A percentile compares a stretch with the other conserved stretches of the same genome.
Evolutionary conservation across 2,113 vertebrate species (phyloP).

Genomic region (Rhynchopsitta pachyrhyncha): DNA sequence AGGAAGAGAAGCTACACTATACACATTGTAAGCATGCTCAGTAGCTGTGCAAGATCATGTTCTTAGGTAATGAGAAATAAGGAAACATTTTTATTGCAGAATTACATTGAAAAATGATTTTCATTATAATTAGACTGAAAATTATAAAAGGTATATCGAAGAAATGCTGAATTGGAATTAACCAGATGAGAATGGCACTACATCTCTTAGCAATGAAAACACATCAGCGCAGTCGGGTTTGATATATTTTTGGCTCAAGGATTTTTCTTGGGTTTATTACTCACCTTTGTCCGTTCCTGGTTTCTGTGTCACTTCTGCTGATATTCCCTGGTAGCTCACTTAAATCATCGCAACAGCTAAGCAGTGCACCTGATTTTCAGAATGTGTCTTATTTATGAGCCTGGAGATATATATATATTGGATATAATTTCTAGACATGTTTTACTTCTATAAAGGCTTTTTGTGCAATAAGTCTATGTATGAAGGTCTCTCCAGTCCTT

Average conservation of each 20-base stretch:
- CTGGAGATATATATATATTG: not conserved
- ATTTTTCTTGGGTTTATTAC: constrained; percentile 67
- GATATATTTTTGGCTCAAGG: constrained; percentile 63
- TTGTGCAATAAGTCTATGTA: not conserved
- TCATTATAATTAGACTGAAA: constrained; percentile 79
- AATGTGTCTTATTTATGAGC: not conserved
- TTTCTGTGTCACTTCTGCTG: constrained; percentile 22
- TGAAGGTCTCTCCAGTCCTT: not conserved
- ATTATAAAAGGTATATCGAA: constrained; percentile 77
- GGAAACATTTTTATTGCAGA: constrained; percentile 77
- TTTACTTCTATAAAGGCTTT: not conserved
- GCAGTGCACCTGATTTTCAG: constrained; percentile 7
- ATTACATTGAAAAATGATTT: constrained; percentile 77
- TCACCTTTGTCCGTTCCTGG: constrained; percentile 66
- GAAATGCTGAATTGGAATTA: constrained; percentile 70
- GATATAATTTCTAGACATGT: not conserved
- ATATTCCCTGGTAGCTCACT: constrained; percentile 18
- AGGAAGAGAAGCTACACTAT: constrained; percentile 67
- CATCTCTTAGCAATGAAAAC: constrained; percentile 67
- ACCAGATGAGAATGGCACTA: constrained; percentile 57
- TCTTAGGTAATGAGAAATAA: constrained; percentile 74
- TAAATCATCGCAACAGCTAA: not conserved
- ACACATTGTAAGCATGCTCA: constrained; percentile 63
- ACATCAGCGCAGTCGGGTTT: constrained; percentile 42
- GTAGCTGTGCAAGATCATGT: constrained; percentile 54